These are phyloP conservation scores for Ophonus ardosiacus DNA, from an alignment of 2,888 invertebrate genomes.

Conservation along the genomic window DNA sequence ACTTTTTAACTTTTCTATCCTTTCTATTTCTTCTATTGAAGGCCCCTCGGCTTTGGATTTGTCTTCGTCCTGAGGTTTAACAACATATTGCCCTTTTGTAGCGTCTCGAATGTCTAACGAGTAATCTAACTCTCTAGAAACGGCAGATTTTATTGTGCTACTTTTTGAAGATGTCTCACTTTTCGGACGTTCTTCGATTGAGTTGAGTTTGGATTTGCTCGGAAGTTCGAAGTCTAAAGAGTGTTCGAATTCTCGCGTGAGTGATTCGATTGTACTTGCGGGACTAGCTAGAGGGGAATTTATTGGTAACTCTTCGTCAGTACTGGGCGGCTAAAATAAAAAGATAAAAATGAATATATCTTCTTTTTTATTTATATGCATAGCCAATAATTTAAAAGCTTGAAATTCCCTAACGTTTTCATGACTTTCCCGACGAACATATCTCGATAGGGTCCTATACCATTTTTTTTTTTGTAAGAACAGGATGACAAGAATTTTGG, in stretches of 20 bases:
- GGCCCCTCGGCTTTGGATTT: constrained; percentile 82
- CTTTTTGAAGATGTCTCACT: constrained; percentile 67
- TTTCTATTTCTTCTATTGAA: constrained; percentile 79
- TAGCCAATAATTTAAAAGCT: too few species aligned
- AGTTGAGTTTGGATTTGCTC: constrained; percentile 68
- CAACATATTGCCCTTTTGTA: constrained; percentile 78
- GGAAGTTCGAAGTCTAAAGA: constrained; percentile 79
- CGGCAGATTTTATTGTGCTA: constrained; percentile 70
- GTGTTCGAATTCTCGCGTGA: constrained; percentile 90
- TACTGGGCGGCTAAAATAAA: constrained; percentile 22
- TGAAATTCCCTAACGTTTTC: too few species aligned
- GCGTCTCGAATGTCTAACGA: constrained; percentile 74
- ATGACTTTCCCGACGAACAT: too few species aligned
- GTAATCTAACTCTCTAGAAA: constrained; percentile 68
- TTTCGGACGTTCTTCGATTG: constrained; percentile 57
- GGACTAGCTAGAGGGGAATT: constrained; percentile 81
- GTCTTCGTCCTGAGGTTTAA: constrained; percentile 82
- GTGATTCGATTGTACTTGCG: constrained; percentile 87
- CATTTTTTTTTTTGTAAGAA: too few species aligned
- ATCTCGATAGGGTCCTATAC: too few species aligned
- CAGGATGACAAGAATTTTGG: too few species aligned
- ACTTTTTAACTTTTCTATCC: constrained; percentile 78
- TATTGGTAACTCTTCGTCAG: constrained; percentile 54
- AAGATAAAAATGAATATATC: too few species aligned
- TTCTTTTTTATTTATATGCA: too few species aligned